A percentile compares a stretch with the other conserved stretches of the same genome.
Conservation (phyloP, 2,888 invertebrate species). For the Acanthococcus lagerstroemiae region DNA sequence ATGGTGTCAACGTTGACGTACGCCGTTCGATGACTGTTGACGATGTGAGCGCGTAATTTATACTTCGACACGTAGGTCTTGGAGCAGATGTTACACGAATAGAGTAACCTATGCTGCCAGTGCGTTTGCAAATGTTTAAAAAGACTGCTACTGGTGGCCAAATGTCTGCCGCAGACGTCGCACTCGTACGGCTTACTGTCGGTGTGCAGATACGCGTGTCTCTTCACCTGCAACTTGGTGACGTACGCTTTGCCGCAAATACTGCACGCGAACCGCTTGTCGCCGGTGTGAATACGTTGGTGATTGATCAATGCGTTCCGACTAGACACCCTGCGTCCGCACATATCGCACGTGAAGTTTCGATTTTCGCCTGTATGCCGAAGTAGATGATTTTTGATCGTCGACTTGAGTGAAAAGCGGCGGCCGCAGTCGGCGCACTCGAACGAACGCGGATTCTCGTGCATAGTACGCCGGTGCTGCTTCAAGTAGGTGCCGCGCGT, state of each 20-base stretch:
- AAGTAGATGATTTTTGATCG: slow-evolving; percentile 19
- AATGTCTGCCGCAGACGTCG: slow-evolving; percentile 2
- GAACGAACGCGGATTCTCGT: slow-evolving; percentile 22
- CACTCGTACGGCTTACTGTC: slow-evolving; percentile 10
- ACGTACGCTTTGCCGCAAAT: slow-evolving; percentile 20
- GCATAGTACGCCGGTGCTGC: slow-evolving; percentile 16
- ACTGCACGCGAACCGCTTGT: slow-evolving; percentile 12
- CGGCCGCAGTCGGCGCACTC: slow-evolving; percentile 15
- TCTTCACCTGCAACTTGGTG: slow-evolving; percentile 12
- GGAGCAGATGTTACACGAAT: slow-evolving; percentile 6
- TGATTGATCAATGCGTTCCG: slow-evolving; percentile 11
- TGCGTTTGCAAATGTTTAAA: slow-evolving; percentile 16
- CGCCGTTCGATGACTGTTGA: not conserved
- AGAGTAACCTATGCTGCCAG: slow-evolving; percentile 9
- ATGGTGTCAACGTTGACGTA: too few species aligned
- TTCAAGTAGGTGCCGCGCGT: slow-evolving; percentile 16
- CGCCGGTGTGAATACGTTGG: slow-evolving; percentile 12
- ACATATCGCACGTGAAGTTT: slow-evolving; percentile 12
- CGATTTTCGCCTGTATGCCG: slow-evolving; percentile 19
- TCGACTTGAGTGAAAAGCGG: slow-evolving; percentile 14
- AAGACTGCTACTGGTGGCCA: slow-evolving; percentile 13
- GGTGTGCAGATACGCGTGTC: slow-evolving; percentile 8
- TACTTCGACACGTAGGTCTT: slow-evolving; percentile 21
- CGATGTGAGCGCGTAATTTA: slow-evolving; percentile 14
- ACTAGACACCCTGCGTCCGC: slow-evolving; percentile 14